Base-by-base conservation (phyloP, 2,797 vertebrate genomes). In the Mastacembelus armatus region DNA sequence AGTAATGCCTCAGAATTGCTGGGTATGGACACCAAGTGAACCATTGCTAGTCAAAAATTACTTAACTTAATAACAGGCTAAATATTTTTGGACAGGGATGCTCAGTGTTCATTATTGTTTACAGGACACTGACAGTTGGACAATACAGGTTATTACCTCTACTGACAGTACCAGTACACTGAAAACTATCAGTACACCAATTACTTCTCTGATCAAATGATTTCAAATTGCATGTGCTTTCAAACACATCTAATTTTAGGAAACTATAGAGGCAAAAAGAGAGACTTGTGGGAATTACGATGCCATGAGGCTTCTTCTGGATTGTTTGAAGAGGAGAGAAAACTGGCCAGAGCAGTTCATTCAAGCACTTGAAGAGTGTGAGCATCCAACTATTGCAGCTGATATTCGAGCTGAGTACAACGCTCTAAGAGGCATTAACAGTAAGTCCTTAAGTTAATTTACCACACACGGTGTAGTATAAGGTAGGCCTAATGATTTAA, bases 331-430 rank as follows among this genome's bases (percentile, higher is more conserved):
- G 66, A 90, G 88, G 36, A 74, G 93, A 32, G 87, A 93, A 10
- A 91, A 89, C 65, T 95, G 94, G 94, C 87, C 90, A 0, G 89
- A 92, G 29, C 71, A 94, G 65, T 91, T 95, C 32, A 93, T 94
- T 33, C 1, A 15, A 3, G 93, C 90, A 0, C 83, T 95, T 0
- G 77, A 77, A 49, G 64, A 21, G 1, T 92, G 87, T 62, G 90
- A 93, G 40, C 84, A 93, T 0, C 0, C 0, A 0, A 4, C 1
- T 0, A 49, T 94, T 5, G 92, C 93, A 10, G 58, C 71, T 8
- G 86, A 90, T 29, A 72, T 95, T 21, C 65, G 71, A 32, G 56
- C 30, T 0, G 83, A 82, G 49, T 94, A 94, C 62, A 11, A 91
- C 27, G 0, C 76, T 56, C 84, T 94, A 61, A 90, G 7, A 36